phyloP scores from a whole-genome alignment of 2,797 vertebrate genomes.

The Tinamus major region DNA sequence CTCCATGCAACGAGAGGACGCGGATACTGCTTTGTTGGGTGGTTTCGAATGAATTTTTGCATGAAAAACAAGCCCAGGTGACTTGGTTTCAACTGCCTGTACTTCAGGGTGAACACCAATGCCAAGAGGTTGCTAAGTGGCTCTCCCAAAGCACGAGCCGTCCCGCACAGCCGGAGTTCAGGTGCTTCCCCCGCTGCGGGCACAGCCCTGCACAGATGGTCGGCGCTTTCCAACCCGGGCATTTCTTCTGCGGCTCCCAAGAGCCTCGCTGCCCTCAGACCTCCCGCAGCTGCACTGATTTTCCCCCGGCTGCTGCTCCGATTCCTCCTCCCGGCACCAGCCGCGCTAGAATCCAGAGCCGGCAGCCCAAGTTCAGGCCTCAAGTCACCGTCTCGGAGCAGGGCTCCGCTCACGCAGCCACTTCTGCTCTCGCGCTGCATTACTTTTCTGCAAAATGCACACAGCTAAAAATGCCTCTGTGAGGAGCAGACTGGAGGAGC shows the following conservation, averaged over 20 bases:
- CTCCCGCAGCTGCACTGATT: not conserved
- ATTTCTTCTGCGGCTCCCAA: not conserved
- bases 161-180: not conserved
- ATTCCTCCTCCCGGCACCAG: not conserved
- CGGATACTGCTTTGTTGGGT: not conserved
- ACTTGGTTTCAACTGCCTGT: conserved; percentile 34
- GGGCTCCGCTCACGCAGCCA: conserved; percentile 10
- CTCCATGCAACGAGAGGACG: not conserved
- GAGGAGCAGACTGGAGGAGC: conserved; percentile 23
- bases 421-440: not conserved
- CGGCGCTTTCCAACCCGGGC: not conserved
- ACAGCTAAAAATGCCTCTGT: not conserved
- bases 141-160: not conserved
- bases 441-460: conserved; percentile 23
- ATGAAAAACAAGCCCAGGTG: not conserved
- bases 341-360: not conserved
- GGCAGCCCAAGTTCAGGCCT: not conserved
- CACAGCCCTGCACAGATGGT: not conserved
- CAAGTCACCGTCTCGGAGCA: conserved; percentile 14
- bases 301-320: not conserved
- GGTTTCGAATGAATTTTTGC: conserved; percentile 14
- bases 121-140: conserved; percentile 12
- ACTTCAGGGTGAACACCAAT: not conserved
- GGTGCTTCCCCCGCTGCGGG: not conserved
- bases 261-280: not conserved